These are phyloP conservation scores for Aleiodes testaceus DNA, from an alignment of 2,888 invertebrate genomes.

Conservation along the genomic window DNA sequence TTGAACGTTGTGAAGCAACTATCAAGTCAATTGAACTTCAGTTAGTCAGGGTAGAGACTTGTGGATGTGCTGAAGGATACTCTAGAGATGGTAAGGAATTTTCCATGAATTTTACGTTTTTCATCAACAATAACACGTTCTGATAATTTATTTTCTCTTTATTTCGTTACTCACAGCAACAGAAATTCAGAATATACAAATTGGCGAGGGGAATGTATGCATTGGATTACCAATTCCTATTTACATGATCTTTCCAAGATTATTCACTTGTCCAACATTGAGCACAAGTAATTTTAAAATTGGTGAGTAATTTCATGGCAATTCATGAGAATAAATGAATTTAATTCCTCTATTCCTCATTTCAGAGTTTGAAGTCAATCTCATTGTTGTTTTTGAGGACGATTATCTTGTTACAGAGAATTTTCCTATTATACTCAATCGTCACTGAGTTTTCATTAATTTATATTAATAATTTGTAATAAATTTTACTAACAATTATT, in stretches of 20 bases:
- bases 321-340: not conserved
- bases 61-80: conserved; percentile 93
- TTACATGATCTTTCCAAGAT: conserved; percentile 94
- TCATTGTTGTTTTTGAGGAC: conserved; percentile 93
- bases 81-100: conserved; percentile 85
- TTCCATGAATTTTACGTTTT: too few species aligned
- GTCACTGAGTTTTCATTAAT: conserved; percentile 69
- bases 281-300: conserved; percentile 95
- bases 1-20: conserved; percentile 86
- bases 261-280: conserved; percentile 96
- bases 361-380: conserved; percentile 95
- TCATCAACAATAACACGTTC: too few species aligned
- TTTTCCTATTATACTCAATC: conserved; percentile 83
- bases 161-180: conserved; percentile 79
- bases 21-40: conserved; percentile 96
- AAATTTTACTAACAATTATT: conserved; percentile 13
- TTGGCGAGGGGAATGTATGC: conserved; percentile 93
- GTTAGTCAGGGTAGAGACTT: conserved; percentile 94
- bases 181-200: conserved; percentile 98
- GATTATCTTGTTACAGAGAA: conserved; percentile 96
- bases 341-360: conserved; percentile 58
- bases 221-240: conserved; percentile 89
- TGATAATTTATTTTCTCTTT: conserved; percentile 29
- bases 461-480: conserved; percentile 21
- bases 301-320: conserved; percentile 76